Conservation (phyloP, 23 tunicate species). For the Styela clava region DNA sequence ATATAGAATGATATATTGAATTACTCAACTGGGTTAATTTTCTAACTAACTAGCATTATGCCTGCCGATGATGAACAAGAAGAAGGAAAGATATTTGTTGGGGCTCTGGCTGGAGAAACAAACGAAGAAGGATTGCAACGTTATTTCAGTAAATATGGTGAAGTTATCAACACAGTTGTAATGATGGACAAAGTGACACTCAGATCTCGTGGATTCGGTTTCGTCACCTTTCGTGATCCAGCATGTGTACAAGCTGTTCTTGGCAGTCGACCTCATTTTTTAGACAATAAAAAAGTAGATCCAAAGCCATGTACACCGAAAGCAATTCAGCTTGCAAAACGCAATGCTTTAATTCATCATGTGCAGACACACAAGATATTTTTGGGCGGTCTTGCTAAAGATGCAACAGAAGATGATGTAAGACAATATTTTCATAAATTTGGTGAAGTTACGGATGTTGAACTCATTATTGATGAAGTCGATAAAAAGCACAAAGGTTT, state of each 20-base stretch:
- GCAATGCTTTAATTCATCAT: neutral
- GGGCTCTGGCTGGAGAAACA: neutral
- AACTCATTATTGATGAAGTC: neutral
- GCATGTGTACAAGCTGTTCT: neutral
- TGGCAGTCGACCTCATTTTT: neutral
- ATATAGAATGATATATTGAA: too few species aligned
- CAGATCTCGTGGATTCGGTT: neutral
- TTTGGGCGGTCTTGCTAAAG: neutral
- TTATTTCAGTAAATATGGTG: slow-evolving; percentile 3
- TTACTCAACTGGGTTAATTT: too few species aligned
- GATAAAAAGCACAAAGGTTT: neutral
- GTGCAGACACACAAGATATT: neutral
- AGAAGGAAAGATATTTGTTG: neutral
- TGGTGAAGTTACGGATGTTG: neutral
- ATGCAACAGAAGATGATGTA: neutral
- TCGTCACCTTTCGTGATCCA: neutral
- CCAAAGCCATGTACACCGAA: neutral
- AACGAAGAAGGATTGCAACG: neutral
- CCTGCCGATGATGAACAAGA: neutral
- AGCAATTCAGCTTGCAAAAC: neutral
- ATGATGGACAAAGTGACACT: neutral
- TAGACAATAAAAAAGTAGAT: neutral
- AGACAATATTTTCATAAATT: neutral
- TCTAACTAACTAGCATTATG: neutral
- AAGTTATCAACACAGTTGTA: neutral